Base-by-base conservation (phyloP, 2,113 vertebrate genomes). In the Callopanchax toddi region DNA sequence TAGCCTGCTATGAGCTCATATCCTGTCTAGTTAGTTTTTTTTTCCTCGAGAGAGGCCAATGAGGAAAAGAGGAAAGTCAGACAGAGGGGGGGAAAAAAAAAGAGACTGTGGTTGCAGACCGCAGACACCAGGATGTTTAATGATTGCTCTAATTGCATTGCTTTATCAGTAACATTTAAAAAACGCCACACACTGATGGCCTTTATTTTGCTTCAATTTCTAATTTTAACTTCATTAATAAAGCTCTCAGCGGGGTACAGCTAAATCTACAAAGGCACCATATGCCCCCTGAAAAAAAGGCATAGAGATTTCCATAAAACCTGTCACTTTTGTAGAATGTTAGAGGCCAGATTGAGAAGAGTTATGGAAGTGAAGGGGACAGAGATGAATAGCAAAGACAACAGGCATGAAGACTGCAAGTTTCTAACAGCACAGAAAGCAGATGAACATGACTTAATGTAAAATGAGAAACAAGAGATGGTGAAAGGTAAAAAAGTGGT, bases 1-100 rank as follows among this genome's bases (percentile, higher is more conserved):
- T 76, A 83, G 78, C 75, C 64, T 74, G 81, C 46, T 58, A 90
- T 91, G 87, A 91, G 87, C 84, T 90, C 82, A 92, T 89, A 84
- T 92, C 87, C 89, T 91, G 87, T 90, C 86, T 89, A 83, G 76
- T 74, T n/a, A n/a, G 68, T 37, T 74, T 58, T 80, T 76, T 8
- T 32, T 18, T 76, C 81, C 76, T 79, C 69, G 46, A 70, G 60
- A 69, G 85, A 77, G 76, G 65, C 55, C 58, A 26, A 22, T 8
- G 18, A 18, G 61, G 60, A 64, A 67, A 75, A 74, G 55, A 64
- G 73, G 77, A 71, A 78, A 85, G 68, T 57, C 71, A 78, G 68
- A 80, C 70, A 76, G 60, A 64, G 76, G 82, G 59, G n/a, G 74
- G 81, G 56, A 50, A 17, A 26, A 44, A 69, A 60, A 73, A 57